Conservation (phyloP, 2,113 vertebrate species). For the Columbina picui region DNA sequence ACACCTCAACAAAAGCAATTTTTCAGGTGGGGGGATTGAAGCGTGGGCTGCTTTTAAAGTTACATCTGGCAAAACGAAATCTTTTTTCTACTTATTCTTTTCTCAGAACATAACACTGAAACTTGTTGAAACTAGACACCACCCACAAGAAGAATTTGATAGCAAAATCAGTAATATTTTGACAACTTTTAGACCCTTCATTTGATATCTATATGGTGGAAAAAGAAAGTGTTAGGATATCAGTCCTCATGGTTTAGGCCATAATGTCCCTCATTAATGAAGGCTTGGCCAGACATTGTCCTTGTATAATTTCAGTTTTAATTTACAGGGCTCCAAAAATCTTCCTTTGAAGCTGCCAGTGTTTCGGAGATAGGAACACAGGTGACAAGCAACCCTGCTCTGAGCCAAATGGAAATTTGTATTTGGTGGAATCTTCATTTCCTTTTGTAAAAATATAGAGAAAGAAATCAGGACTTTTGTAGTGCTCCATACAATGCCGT, state of each 20-base stretch:
- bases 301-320: background rate
- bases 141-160: background rate
- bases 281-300: background rate
- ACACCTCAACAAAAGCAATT: conserved; percentile 56
- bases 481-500: background rate
- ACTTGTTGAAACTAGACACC: background rate
- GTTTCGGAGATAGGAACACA: background rate
- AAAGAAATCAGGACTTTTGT: background rate
- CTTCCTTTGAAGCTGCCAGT: background rate
- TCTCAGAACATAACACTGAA: background rate
- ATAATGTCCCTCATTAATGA: background rate
- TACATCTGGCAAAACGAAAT: background rate
- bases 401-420: background rate
- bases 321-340: background rate
- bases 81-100: background rate
- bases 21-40: background rate
- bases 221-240: background rate
- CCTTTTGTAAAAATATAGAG: background rate
- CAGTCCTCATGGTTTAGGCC: background rate
- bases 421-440: background rate
- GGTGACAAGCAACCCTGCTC: background rate
- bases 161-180: background rate
- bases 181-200: background rate
- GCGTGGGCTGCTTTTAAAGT: conserved; percentile 10
- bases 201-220: background rate